phyloP scores from a whole-genome alignment of 2,113 vertebrate species.

The Ovis canadensis region DNA sequence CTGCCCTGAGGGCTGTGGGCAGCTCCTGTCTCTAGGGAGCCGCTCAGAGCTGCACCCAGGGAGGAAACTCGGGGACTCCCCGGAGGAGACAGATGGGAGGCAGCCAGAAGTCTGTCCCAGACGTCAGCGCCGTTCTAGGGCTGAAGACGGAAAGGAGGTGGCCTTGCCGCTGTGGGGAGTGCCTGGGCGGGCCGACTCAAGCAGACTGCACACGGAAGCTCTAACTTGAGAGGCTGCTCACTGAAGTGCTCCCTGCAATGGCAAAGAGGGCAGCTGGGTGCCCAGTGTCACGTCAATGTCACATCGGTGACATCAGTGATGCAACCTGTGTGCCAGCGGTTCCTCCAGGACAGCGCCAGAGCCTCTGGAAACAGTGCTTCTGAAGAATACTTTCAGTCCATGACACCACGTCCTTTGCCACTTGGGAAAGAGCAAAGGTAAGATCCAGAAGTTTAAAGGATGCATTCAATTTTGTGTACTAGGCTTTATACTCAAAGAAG shows the following conservation, averaged over 20 bases:
- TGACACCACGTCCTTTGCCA: background rate
- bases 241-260: rapidly evolving
- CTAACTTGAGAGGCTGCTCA: rapidly evolving
- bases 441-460: background rate
- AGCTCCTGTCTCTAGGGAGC: background rate
- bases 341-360: rapidly evolving
- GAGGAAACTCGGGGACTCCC: background rate
- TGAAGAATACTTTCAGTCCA: background rate
- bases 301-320: rapidly evolving
- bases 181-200: rapidly evolving
- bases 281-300: rapidly evolving
- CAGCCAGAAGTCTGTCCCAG: rapidly evolving
- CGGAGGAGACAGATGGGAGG: background rate
- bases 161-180: rapidly evolving
- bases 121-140: rapidly evolving
- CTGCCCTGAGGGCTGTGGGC: background rate
- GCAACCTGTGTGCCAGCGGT: rapidly evolving
- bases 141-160: background rate
- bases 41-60: background rate
- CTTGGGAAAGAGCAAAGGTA: background rate
- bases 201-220: rapidly evolving
- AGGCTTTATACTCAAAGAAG: background rate
- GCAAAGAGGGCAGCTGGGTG: rapidly evolving
- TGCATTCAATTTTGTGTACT: background rate
- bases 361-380: rapidly evolving